Evolutionary conservation across 2,888 invertebrate species (phyloP).

Genomic region (Pecten maximus): DNA sequence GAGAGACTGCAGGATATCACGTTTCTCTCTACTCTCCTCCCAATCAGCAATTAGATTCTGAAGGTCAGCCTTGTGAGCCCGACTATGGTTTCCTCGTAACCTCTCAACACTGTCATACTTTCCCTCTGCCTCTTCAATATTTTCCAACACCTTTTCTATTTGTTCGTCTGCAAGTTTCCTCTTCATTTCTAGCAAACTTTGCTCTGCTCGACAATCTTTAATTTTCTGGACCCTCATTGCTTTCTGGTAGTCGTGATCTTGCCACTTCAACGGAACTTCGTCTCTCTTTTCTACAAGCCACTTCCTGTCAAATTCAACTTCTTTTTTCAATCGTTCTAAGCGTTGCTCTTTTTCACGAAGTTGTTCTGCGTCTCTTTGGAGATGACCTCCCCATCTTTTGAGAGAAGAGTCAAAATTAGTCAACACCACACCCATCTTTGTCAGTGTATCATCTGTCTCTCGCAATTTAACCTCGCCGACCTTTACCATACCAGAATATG

Average conservation of each 20-base stretch:
- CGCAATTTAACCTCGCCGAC: background rate
- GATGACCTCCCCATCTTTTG: background rate
- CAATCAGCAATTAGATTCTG: background rate
- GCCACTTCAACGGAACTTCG: background rate
- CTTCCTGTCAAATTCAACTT: background rate
- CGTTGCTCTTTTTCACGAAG: background rate
- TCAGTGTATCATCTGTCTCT: background rate
- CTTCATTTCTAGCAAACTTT: background rate
- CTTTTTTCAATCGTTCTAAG: background rate
- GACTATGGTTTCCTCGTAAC: background rate
- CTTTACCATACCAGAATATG: background rate
- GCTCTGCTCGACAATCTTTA: background rate
- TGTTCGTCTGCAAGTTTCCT: background rate
- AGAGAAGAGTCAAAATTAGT: background rate
- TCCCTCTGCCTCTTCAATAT: background rate
- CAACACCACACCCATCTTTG: background rate
- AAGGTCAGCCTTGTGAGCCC: background rate
- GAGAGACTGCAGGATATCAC: background rate
- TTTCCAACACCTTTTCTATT: background rate
- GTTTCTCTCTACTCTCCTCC: constrained; percentile 22
- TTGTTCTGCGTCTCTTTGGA: background rate
- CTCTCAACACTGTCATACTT: background rate
- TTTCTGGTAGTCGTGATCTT: background rate
- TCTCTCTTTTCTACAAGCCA: constrained; percentile 4
- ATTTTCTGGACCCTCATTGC: background rate